Evolutionary conservation across 2,113 vertebrate species (phyloP).

Genomic region (Rostratula benghalensis): DNA sequence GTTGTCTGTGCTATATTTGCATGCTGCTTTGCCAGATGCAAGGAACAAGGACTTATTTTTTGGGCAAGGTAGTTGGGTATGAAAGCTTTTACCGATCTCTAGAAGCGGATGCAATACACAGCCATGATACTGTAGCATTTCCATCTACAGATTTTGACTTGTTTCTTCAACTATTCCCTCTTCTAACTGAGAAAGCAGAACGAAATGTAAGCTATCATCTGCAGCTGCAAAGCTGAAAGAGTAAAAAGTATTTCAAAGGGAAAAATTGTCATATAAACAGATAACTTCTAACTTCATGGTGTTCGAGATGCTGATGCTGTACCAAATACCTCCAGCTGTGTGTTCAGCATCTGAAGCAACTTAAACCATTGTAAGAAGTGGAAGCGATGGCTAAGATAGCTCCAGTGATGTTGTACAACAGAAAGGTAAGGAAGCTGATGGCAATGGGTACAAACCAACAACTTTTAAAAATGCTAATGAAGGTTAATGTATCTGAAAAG

Average conservation of each 20-base stretch:
- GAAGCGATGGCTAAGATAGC: background rate
- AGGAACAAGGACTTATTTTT: background rate
- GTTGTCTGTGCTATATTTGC: background rate
- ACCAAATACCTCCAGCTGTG: background rate
- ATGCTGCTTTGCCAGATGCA: background rate
- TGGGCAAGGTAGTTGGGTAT: background rate
- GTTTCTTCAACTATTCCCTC: background rate
- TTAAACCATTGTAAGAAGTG: background rate
- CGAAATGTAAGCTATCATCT: background rate
- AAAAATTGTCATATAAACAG: background rate
- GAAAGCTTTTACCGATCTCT: background rate
- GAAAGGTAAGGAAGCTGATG: background rate
- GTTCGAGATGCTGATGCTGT: background rate
- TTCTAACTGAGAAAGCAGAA: background rate
- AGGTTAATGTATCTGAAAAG: background rate
- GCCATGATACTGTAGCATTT: background rate
- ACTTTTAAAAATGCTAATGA: background rate
- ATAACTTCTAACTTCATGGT: background rate
- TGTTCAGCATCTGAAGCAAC: background rate
- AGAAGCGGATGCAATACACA: background rate
- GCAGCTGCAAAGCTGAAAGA: background rate
- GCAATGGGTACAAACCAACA: background rate
- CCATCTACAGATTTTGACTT: background rate
- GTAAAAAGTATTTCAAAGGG: background rate
- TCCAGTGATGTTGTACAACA: background rate